phyloP scores from a whole-genome alignment of 2,888 invertebrate genomes.

The Chamaedrilus cognettii region DNA sequence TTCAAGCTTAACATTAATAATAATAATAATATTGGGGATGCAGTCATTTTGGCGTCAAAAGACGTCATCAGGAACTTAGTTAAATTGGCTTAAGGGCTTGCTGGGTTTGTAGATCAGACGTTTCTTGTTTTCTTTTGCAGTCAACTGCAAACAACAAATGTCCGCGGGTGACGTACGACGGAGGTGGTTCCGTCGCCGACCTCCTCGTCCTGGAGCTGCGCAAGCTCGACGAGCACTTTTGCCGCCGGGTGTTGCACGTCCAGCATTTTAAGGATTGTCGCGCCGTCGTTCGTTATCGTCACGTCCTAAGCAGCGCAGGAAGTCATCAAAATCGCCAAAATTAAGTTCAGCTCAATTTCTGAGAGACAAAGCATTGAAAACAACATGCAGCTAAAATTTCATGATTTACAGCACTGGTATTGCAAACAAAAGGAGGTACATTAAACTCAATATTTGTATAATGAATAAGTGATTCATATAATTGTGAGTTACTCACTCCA shows the following conservation, averaged over 20 bases:
- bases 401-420: not conserved
- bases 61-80: too few relatives aligned
- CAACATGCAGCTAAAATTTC: not conserved
- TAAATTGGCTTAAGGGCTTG: too few relatives aligned
- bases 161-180: too few relatives aligned
- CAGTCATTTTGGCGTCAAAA: too few relatives aligned
- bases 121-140: too few relatives aligned
- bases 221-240: conserved; percentile 98
- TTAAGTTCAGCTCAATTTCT: not conserved
- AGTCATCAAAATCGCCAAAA: not conserved
- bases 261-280: conserved; percentile 93
- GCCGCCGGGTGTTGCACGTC: conserved; percentile 99
- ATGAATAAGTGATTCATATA: too few relatives aligned
- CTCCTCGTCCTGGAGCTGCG: conserved; percentile 98
- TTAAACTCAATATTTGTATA: not conserved
- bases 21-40: too few relatives aligned
- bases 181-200: conserved; percentile 99
- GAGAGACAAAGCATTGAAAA: not conserved
- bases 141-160: too few relatives aligned
- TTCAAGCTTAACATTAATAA: too few relatives aligned
- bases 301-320: conserved; percentile 60
- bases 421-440: not conserved
- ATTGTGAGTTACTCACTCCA: too few relatives aligned
- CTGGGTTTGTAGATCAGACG: too few relatives aligned
- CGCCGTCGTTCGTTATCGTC: conserved; percentile 97